These are phyloP conservation scores for Metridium senile DNA, from an alignment of 92 coral and sea anemone species.

Conservation along the genomic window DNA sequence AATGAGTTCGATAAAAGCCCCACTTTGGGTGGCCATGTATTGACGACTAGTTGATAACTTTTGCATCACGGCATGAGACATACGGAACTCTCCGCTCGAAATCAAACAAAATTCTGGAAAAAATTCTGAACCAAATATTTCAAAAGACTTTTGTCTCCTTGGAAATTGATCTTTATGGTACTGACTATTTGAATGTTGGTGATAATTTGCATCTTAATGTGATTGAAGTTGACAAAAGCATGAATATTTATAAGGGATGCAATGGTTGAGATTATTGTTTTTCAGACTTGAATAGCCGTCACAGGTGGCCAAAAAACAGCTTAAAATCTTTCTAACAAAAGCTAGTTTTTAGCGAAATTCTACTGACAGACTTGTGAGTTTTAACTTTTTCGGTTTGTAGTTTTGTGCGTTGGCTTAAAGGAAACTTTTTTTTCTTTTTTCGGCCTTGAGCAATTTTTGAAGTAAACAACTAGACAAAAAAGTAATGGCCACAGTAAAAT, in stretches of 20 bases:
- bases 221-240: neutral
- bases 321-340: no score
- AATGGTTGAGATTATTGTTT: neutral
- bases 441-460: neutral
- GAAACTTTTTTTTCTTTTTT: neutral
- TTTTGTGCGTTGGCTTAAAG: no score
- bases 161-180: neutral
- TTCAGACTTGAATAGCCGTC: neutral
- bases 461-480: neutral
- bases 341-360: no score
- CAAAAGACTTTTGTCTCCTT: neutral
- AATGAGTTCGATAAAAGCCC: neutral
- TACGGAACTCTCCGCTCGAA: neutral
- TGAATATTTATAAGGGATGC: neutral
- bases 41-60: neutral
- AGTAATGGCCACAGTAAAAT: neutral
- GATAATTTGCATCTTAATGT: neutral
- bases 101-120: neutral
- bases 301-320: neutral
- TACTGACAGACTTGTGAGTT: no score
- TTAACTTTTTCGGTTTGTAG: no score
- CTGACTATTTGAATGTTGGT: neutral
- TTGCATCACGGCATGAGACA: neutral
- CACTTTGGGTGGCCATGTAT: slow-evolving; percentile 1
- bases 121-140: neutral